Evolutionary conservation across 2,113 vertebrate genomes (phyloP), one percentile per base, ranked within the genome.

Genomic region (Propithecus coquereli): DNA sequence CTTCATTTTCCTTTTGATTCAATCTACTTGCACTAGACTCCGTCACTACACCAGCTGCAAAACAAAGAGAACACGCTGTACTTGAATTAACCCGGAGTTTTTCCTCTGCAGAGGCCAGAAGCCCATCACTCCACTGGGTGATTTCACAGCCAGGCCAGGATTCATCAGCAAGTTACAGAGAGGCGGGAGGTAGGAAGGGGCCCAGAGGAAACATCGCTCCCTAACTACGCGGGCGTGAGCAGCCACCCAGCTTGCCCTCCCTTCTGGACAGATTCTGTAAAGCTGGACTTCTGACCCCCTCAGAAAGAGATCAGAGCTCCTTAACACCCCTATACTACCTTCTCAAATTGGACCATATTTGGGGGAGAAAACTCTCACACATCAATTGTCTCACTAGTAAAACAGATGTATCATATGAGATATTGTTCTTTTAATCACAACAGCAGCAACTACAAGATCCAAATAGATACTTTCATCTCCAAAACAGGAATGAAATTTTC

Each of bases 31-130:
- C 63, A 87, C 93, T 94, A 93, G 87, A 77, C 91, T 94, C 71
- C 88, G 63, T 90, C 3, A 18, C 94, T 66, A 94, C 93, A 98
- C 98, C 98, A 98, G 79, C 97, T 98, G 97, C 84, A 98, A 98
- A 97, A 63, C 50, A 97, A 97, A 96, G 59, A 97, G 84, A 93
- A 96, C 87, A 95, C 6, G 68, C 23, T n/a, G 14, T 97, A 97
- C 63, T 86, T 97, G 87, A 95, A 97, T 68, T 0, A n/a, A 43
- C 40, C 91, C 4, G 30, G 0, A 0, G 22, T 37, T 97, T 91
- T 96, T 93, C 80, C 90, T 96, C 22, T 80, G 63, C 61, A 81
- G 84, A 37, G 76, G 87, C 90, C 94, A 95, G 79, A 12, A 89
- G 47, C 3, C 59, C 63, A 90, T 65, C 52, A 43, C 54, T 71